Base-by-base conservation (phyloP, 2,113 vertebrate genomes). In the Emydocephalus ijimae region DNA sequence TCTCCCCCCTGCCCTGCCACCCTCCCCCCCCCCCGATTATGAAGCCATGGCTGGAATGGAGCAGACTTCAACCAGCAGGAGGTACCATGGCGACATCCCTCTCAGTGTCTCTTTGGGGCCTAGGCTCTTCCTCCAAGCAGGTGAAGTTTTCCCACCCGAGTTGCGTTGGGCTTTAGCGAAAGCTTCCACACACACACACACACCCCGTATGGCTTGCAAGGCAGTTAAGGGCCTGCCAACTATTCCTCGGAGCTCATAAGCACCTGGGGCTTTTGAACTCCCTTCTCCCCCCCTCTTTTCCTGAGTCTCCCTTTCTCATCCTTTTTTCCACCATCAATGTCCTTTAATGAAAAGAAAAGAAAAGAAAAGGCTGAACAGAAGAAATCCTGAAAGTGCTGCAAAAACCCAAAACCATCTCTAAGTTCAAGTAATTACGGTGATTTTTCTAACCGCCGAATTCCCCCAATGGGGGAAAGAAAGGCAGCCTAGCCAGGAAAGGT, bases 331-430 rank as follows among this genome's bases (percentile, higher is more conserved):
- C 90, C 87, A 87, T 93, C 81, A 87, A 59, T 34, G 48, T 64
- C 14, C 93, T 85, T 89, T 91, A 89, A 93, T 93, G 93, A 93
- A 59, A 93, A 86, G 93, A 93, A 91, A 93, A 86, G 93, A 93
- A 91, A 91, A 91, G 89, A 39, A 39, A 39, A 86, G 88, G 93
- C 61, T 61, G 87, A n/a, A 89, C 90, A 23, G 74, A 91, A 89
- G 93, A 64, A 26, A 85, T 85, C 64, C 87, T 89, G 87, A 91
- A 61, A 91, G 93, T 91, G 87, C 87, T 43, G 45, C 89, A 64
- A 91, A 69, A 81, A 9, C 34, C 34, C 18, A 1, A 89, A 93
- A 91, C 92, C 55, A 39, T 85, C 93, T 89, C 69, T 54, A 85
- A 93, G 90, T 89, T 91, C 93, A 91, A 93, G 90, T 93, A 93